phyloP scores from a whole-genome alignment of 2,113 vertebrate species.

The Chrysemys picta region DNA sequence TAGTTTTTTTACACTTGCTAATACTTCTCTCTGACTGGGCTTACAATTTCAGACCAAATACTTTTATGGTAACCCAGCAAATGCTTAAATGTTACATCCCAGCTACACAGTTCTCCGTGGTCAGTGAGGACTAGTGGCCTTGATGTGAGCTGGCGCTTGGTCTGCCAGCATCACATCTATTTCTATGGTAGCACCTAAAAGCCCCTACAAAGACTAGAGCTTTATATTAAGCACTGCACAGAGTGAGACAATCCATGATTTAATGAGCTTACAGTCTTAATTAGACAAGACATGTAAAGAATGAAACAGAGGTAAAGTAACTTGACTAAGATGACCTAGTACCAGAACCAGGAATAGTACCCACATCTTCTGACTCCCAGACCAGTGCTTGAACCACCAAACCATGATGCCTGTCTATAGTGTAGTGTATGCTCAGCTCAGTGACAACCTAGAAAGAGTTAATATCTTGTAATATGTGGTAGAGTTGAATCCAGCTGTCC shows the following conservation, averaged over 20 bases:
- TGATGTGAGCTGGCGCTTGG: neutral
- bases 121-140: neutral
- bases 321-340: neutral
- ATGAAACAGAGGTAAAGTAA: neutral
- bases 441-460: neutral
- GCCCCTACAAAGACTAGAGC: neutral
- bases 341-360: neutral
- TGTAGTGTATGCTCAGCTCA: neutral
- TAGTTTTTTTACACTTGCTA: neutral
- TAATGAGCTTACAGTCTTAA: neutral
- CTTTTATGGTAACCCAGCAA: neutral
- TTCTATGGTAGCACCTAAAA: rapidly evolving
- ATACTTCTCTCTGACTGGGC: neutral
- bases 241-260: rapidly evolving
- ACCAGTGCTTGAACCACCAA: neutral
- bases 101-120: neutral
- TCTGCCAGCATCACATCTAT: rapidly evolving
- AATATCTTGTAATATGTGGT: rapidly evolving
- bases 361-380: neutral
- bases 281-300: neutral
- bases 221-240: neutral
- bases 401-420: neutral
- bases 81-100: neutral
- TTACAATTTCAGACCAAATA: neutral
- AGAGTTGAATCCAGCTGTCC: neutral